phyloP scores from a whole-genome alignment of 2,888 invertebrate species.

The Selenia dentaria region DNA sequence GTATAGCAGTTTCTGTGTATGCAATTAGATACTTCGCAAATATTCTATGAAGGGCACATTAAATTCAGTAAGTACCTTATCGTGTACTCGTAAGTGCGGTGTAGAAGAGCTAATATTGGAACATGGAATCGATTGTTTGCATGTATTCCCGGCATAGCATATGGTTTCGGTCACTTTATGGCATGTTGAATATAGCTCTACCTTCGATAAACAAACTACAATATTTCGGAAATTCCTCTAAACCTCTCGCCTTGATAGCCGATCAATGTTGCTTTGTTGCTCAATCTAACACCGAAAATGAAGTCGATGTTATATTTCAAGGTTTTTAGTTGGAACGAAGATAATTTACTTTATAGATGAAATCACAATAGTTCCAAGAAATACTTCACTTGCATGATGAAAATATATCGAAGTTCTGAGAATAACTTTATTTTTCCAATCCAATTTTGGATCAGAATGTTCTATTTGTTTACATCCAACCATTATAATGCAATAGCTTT shows the following conservation, averaged over 20 bases:
- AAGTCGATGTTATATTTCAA: no score
- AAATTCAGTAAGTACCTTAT: slow-evolving; percentile 3
- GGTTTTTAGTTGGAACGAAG: no score
- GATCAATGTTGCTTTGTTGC: slow-evolving; percentile 14
- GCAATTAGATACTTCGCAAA: no score
- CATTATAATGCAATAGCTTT: slow-evolving; percentile 19
- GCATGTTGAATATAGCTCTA: slow-evolving; percentile 44
- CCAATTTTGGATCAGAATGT: slow-evolving; percentile 20
- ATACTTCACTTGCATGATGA: not conserved
- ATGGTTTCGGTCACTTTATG: slow-evolving; percentile 52
- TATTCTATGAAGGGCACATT: no score
- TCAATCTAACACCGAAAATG: no score
- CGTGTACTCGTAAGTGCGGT: slow-evolving; percentile 16
- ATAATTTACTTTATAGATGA: no score
- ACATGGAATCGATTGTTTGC: slow-evolving; percentile 54
- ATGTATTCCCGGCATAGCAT: slow-evolving; percentile 43
- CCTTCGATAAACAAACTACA: slow-evolving; percentile 22
- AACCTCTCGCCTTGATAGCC: slow-evolving; percentile 18
- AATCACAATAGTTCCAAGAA: not conserved
- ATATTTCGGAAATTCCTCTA: slow-evolving; percentile 24
- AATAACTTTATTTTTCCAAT: slow-evolving; percentile 21
- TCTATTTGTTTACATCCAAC: slow-evolving; percentile 23
- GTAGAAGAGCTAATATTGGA: slow-evolving; percentile 54
- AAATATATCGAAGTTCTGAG: not conserved
- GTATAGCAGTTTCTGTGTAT: no score